phyloP scores from a whole-genome alignment of 2,888 invertebrate genomes.

The Muschampia plurimacula region DNA sequence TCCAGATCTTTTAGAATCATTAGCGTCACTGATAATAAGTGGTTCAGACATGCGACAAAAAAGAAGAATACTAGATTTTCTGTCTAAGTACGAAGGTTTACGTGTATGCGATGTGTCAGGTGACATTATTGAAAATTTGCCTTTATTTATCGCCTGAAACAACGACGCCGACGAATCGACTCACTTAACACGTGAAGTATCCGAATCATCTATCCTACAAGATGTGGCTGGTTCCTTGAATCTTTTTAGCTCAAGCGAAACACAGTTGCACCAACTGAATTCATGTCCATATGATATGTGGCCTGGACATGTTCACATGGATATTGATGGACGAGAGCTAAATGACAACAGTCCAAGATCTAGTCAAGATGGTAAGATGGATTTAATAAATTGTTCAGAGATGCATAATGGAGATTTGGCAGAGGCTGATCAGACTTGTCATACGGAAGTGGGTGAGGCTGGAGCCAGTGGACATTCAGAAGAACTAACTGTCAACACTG shows the following conservation, averaged over 20 bases:
- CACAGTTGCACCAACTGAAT: slow-evolving; percentile 70
- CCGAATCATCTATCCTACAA: slow-evolving; percentile 71
- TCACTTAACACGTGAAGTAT: slow-evolving; percentile 58
- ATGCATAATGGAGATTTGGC: slow-evolving; percentile 91
- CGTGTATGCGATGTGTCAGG: slow-evolving; percentile 73
- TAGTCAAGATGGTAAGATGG: slow-evolving; percentile 75
- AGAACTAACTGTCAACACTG: slow-evolving; percentile 59
- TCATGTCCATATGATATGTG: slow-evolving; percentile 76
- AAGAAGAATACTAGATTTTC: slow-evolving; percentile 67
- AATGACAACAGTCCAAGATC: slow-evolving; percentile 67
- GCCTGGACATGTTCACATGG: slow-evolving; percentile 72
- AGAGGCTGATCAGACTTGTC: slow-evolving; percentile 92
- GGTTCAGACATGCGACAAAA: slow-evolving; percentile 69
- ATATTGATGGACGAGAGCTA: slow-evolving; percentile 63
- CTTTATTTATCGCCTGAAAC: slow-evolving; percentile 56
- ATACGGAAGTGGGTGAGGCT: slow-evolving; percentile 60
- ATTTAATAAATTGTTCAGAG: slow-evolving; percentile 78
- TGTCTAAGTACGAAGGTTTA: slow-evolving; percentile 75
- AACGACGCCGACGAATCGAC: slow-evolving; percentile 61
- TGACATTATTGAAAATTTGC: slow-evolving; percentile 73
- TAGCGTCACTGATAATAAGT: slow-evolving; percentile 80
- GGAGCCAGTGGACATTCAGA: slow-evolving; percentile 50
- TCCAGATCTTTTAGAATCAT: slow-evolving; percentile 75
- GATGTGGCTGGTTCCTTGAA: slow-evolving; percentile 80
- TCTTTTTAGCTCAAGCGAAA: slow-evolving; percentile 71